phyloP scores from a whole-genome alignment of 2,888 invertebrate genomes.

The Cheilosia pagana region DNA sequence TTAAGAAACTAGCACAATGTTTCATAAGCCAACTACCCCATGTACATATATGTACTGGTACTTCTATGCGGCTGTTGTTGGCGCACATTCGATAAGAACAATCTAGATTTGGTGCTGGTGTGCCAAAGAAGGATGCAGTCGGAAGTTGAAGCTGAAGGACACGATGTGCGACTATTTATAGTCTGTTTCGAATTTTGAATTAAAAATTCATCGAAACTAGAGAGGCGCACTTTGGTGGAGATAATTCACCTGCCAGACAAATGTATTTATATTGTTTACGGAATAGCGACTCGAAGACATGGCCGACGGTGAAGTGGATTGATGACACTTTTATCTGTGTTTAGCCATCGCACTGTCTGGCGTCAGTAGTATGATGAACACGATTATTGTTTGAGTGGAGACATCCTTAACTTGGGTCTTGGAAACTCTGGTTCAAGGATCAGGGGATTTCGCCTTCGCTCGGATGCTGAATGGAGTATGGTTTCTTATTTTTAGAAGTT shows the following conservation, averaged over 20 bases:
- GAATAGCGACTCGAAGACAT: neutral
- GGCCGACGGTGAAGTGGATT: neutral
- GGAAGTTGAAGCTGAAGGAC: neutral
- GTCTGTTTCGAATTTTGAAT: constrained; percentile 30
- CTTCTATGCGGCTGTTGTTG: constrained; percentile 62
- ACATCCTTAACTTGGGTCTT: neutral
- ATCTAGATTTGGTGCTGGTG: constrained; percentile 48
- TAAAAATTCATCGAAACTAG: constrained; percentile 53
- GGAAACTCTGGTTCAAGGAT: too few species aligned
- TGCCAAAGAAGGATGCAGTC: constrained; percentile 14
- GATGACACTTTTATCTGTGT: constrained; percentile 63
- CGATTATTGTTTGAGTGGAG: constrained; percentile 20
- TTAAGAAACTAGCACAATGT: constrained; percentile 60
- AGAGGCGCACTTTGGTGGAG: constrained; percentile 28
- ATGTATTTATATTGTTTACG: constrained; percentile 50
- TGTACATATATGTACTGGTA: neutral
- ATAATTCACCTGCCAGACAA: constrained; percentile 56
- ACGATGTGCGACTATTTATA: constrained; percentile 1
- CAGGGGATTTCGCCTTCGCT: too few species aligned
- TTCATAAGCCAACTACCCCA: constrained; percentile 50
- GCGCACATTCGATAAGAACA: constrained; percentile 61
- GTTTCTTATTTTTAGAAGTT: too few species aligned
- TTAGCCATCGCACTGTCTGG: constrained; percentile 39
- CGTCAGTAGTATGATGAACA: constrained; percentile 12
- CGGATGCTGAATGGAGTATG: too few species aligned